These are phyloP conservation scores for Microlaimidae sp. DNA, from an alignment of 2,888 invertebrate genomes.

Conservation along the genomic window DNA sequence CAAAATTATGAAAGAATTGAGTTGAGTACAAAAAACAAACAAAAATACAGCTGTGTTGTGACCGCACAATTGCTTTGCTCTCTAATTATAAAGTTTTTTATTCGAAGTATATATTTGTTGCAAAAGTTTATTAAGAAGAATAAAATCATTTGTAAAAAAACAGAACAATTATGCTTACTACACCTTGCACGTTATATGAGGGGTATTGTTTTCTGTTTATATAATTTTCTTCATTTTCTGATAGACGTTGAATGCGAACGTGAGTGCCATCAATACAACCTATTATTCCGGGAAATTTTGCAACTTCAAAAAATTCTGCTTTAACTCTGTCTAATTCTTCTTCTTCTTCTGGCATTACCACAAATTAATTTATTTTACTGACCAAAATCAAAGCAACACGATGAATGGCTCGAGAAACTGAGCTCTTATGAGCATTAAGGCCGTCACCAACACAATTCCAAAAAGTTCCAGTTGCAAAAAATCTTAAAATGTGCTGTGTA, in stretches of 20 bases:
- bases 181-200: not conserved
- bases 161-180: too few species aligned
- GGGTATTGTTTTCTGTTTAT: not conserved
- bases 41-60: too few species aligned
- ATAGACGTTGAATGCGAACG: not conserved
- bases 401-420: not conserved
- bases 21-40: too few species aligned
- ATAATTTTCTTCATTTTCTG: not conserved
- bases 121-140: too few species aligned
- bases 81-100: too few species aligned
- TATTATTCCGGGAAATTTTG: not conserved
- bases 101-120: too few species aligned
- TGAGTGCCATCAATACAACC: conserved; percentile 4
- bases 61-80: too few species aligned
- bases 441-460: not conserved
- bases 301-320: not conserved
- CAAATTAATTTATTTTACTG: not conserved
- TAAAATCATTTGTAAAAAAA: too few species aligned
- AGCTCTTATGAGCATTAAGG: not conserved
- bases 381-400: not conserved
- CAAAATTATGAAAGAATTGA: too few species aligned
- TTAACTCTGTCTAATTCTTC: not conserved
- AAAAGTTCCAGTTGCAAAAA: not conserved
- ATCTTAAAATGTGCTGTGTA: too few species aligned
- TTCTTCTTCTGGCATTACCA: not conserved